These are phyloP conservation scores for Nyctereutes procyonoides DNA, from an alignment of 2,113 vertebrate genomes.

Conservation along the genomic window DNA sequence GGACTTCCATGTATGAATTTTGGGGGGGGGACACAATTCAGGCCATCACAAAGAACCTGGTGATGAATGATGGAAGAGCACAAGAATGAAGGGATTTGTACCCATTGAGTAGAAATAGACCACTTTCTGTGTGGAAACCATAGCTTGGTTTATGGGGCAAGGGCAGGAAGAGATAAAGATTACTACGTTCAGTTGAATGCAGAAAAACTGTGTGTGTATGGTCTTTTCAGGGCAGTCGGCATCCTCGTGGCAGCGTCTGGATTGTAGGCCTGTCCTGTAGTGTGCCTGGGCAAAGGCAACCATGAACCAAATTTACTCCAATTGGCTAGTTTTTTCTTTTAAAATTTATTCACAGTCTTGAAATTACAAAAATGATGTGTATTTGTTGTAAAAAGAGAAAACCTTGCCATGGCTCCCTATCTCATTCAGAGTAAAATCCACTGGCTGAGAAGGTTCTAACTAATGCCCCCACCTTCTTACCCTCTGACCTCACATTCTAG, in stretches of 20 bases:
- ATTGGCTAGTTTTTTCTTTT: not conserved
- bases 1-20: not conserved
- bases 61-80: not conserved
- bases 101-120: not conserved
- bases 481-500: not conserved
- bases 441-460: not conserved
- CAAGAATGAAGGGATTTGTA: not conserved
- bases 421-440: not conserved
- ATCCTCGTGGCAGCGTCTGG: not conserved
- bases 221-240: rapidly evolving
- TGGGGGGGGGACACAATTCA: not conserved
- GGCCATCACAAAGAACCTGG: not conserved
- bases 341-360: not conserved
- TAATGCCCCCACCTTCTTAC: not conserved
- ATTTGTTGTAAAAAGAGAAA: not conserved
- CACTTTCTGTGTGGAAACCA: not conserved
- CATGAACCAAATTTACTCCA: not conserved
- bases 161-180: not conserved
- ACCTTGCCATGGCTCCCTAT: not conserved
- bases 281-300: not conserved
- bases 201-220: rapidly evolving
- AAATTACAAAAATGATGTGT: not conserved
- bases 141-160: not conserved
- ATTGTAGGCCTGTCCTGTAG: not conserved
- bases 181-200: rapidly evolving